A percentile compares a stretch with the other conserved stretches of the same genome.
Conservation (phyloP, 2,113 vertebrate species). For the Dermatemys mawii region DNA sequence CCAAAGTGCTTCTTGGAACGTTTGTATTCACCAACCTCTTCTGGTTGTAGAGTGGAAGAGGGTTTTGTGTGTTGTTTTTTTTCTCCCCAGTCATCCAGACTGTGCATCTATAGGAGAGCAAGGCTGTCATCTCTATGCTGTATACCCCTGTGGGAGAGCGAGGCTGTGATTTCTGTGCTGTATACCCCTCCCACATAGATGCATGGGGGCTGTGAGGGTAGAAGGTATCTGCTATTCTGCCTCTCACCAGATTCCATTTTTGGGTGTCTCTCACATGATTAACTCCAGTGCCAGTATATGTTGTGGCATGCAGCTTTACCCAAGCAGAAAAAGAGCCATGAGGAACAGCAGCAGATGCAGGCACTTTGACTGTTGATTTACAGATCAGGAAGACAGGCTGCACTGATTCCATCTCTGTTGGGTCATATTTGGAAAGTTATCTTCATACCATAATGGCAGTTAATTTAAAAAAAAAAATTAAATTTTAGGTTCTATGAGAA, state of each 20-base stretch:
- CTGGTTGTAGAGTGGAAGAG: background rate
- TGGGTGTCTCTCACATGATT: background rate
- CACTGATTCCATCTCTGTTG: background rate
- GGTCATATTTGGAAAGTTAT: background rate
- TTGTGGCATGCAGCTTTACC: background rate
- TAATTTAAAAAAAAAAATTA: background rate
- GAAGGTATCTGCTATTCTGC: background rate
- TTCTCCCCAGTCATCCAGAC: background rate
- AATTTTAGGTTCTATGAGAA: background rate
- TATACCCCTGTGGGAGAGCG: background rate
- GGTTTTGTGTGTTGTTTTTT: background rate
- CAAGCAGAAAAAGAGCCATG: accelerated
- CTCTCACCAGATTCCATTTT: background rate
- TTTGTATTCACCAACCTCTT: background rate
- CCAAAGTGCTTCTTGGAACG: background rate
- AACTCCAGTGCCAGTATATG: background rate
- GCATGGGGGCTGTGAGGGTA: too few species aligned
- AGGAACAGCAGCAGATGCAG: background rate
- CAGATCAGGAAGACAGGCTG: background rate
- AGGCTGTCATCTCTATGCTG: background rate
- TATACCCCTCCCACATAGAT: background rate
- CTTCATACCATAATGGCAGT: background rate
- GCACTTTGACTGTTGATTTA: background rate
- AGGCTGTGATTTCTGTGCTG: background rate
- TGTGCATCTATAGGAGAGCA: background rate